Evolutionary conservation across 1,140 invertebrate genomes (phyloP).

Genomic region (Cotesia typhae): DNA sequence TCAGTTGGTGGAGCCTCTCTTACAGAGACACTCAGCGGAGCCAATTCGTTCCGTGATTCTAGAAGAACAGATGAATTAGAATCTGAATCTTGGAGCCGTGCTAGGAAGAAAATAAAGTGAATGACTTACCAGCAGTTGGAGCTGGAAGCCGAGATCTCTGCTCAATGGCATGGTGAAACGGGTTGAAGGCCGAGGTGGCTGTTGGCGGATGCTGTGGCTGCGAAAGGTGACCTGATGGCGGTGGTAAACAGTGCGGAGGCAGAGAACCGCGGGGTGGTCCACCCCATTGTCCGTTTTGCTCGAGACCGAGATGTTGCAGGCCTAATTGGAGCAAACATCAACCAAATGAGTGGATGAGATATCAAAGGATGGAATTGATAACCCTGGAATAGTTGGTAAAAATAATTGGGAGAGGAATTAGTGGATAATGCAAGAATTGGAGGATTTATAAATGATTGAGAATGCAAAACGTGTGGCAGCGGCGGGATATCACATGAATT

Average conservation of each 20-base stretch:
- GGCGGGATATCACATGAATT: slow-evolving; percentile 16
- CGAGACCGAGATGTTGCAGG: slow-evolving; percentile 60
- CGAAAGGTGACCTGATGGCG: slow-evolving; percentile 61
- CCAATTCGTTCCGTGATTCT: slow-evolving; percentile 61
- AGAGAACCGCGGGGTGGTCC: slow-evolving; percentile 59
- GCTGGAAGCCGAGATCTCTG: slow-evolving; percentile 59
- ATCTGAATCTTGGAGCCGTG: background rate
- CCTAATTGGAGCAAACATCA: slow-evolving; percentile 40
- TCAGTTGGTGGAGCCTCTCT: slow-evolving; percentile 55
- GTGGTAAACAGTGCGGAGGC: slow-evolving; percentile 62
- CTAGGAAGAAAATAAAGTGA: background rate
- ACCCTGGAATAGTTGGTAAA: too few species aligned
- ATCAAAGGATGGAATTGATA: too few species aligned
- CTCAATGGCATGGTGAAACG: slow-evolving; percentile 62
- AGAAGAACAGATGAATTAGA: slow-evolving; percentile 23
- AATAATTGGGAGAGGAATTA: too few species aligned
- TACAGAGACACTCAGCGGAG: slow-evolving; percentile 60
- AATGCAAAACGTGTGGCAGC: slow-evolving; percentile 11
- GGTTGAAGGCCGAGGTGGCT: slow-evolving; percentile 62
- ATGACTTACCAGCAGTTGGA: slow-evolving; percentile 51
- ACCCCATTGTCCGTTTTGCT: slow-evolving; percentile 62
- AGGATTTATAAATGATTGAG: slow-evolving; percentile 1
- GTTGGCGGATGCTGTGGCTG: slow-evolving; percentile 54
- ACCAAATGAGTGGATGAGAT: background rate
- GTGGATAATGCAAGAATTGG: too few species aligned